Base-by-base conservation (phyloP, 2,113 vertebrate species). In the Acanthochromis polyacanthus region DNA sequence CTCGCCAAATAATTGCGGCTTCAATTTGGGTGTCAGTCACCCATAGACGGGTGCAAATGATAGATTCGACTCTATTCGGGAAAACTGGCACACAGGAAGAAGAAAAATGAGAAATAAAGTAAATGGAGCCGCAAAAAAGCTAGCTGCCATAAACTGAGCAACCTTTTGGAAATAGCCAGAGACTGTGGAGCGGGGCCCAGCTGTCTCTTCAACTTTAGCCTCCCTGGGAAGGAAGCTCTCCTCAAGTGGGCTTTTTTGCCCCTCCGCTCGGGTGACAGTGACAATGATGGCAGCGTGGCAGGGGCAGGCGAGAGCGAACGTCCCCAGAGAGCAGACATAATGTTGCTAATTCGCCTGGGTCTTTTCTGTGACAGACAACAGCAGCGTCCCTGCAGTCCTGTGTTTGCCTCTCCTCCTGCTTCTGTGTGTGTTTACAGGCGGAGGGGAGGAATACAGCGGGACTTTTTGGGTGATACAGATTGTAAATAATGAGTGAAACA, bases 131-230 rank as follows among this genome's bases (percentile, higher is more conserved):
- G 59, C 1, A 30, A 22, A 48, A 59, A 59, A 62, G 50, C 65
- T 19, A 1, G 36, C 69, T 80, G 78, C 62, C 63, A 51, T 57
- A 60, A 83, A 80, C 53, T 72, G 86, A 84, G 80, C 80, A 88
- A 68, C 56, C 43, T 69, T 77, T 59, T 40, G 59, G 14, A 78
- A 85, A 82, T 78, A 66, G 68, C 73, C 50, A 2, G 43, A 78
- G 71, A 71, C 57, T 83, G 63, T 81, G 80, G 75, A 81, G 59
- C 16, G 1, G 23, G 16, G 79, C 79, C 74, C 68, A 78, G 69
- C 77, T 88, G 89, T 89, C 91, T 84, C 64, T 80, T 91, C 46
- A 25, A 70, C 61, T 91, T 88, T 67, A 67, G 58, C 60, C 5
- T 79, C 52, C 68, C 8, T 11, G 15, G 28, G 62, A 72, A 52